Base-by-base conservation (phyloP, 2,888 invertebrate species). In the Acronicta psi region DNA sequence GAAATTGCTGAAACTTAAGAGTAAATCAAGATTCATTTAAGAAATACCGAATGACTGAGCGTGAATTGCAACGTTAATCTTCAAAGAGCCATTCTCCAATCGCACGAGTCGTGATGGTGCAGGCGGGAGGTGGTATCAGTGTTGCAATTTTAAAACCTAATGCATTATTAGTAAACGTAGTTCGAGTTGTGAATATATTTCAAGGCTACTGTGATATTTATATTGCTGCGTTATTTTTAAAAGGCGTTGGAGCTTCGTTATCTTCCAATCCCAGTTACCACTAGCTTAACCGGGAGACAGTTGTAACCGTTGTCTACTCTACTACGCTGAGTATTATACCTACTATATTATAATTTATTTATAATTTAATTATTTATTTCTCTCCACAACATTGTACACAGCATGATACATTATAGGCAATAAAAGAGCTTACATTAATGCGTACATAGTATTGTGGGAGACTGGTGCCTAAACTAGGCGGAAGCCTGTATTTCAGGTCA, bases 71-170 rank as follows among this genome's bases (percentile, higher is more conserved):
- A 59, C 46, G 49, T 45, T 62, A 59, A 56, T 70, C 37, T 55
- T 42, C 37, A 56, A 56, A 34, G 34, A 54, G 69, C 65, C 65
- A 51, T 70, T 63, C 64, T 61, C 61, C 57, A 31, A 47, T 51
- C 50, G 53, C 45, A 47, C 46, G 31, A 18, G 52, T 66, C 69
- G 75, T 69, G 72, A 63, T 63, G 52, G 40, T 36, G 59, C 20
- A 31, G 40, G 59, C 45, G 56, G 46, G 41, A 50, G 51, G 62
- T 54, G 57, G 57, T 38, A 55, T 62, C 54, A 63, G 58, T 75
- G 69, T 72, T 75, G 75, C 72, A 74, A 74, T 60, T 69, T 72
- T 63, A 59, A 69, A 71, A 60, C 55, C 59, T 56, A 69, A 64
- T 61, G 56, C 52, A 62, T 65, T 69, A 69, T 62, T 69, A 57